Base-by-base conservation (phyloP, 2,888 invertebrate genomes). In the Meliscaeva auricollis region DNA sequence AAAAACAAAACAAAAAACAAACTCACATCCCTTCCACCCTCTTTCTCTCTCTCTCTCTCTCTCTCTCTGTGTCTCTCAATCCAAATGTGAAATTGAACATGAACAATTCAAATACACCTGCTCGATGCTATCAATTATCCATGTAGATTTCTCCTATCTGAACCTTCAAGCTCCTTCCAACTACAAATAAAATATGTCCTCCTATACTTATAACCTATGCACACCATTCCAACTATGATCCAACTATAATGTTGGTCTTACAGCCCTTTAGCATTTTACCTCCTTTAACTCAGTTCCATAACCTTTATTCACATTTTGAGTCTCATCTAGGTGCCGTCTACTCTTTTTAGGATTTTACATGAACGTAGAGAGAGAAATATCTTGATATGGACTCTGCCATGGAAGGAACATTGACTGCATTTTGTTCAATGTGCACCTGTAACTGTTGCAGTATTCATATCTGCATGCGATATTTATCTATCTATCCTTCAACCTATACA, bases 31-130 rank as follows among this genome's bases (percentile, higher is more conserved):
- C 9, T 46, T n/a, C n/a, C n/a, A 48, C 48, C 1, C 17, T 20
- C 48, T 13, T 41, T 2, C 2, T 26, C n/a, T n/a, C n/a, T n/a
- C n/a, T n/a, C n/a, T n/a, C n/a, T n/a, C n/a, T n/a, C n/a, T n/a
- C n/a, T n/a, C n/a, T n/a, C n/a, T n/a, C n/a, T n/a, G n/a, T n/a
- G n/a, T n/a, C n/a, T n/a, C 26, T 26, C 26, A 26, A 3, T 26
- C 26, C 26, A 26, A 70, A 80, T 74, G 68, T 74, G 32, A 70
- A 81, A 81, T 81, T 81, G 81, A 81, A 72, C 76, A 81, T 81
- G 81, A 81, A 72, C 76, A 81, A 64, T 70, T 76, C 81, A 76
- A 76, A 72, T 66, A 81, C 81, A 81, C 81, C 81, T 81, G 81
- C 70, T 81, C 76, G 72, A 70, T 56, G 70, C 64, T 32, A 81